A percentile compares a stretch with the other conserved stretches of the same genome.
phyloP scores from a whole-genome alignment of 2,113 vertebrate species.

The Alosa alosa region DNA sequence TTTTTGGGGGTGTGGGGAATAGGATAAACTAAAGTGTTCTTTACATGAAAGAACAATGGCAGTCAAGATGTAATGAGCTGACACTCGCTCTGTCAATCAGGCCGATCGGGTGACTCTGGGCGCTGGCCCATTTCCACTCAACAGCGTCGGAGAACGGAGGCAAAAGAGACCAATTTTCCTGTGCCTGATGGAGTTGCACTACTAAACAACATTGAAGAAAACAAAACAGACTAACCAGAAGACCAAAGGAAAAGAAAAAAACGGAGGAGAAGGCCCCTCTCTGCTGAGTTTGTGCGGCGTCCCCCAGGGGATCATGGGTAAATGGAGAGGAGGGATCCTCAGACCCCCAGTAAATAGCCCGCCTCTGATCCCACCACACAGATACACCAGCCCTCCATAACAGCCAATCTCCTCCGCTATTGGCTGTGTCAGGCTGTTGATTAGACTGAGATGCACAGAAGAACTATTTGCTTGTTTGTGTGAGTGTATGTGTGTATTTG shows the following conservation, averaged over 20 bases:
- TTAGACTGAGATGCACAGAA: slow-evolving; percentile 52
- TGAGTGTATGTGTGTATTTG: neutral
- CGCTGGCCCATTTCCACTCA: neutral
- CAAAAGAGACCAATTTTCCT: slow-evolving; percentile 48
- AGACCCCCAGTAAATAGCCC: slow-evolving; percentile 52
- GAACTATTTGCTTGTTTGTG: slow-evolving; percentile 44
- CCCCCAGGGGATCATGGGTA: slow-evolving; percentile 56
- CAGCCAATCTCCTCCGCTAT: slow-evolving; percentile 62
- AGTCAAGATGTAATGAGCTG: neutral
- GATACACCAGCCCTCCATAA: slow-evolving; percentile 42
- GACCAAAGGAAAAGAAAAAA: neutral
- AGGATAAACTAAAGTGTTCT: no score
- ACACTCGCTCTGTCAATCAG: neutral
- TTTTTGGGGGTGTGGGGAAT: no score
- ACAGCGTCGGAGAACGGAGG: neutral
- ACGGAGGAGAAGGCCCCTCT: neutral
- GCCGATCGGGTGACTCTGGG: neutral
- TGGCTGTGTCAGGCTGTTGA: slow-evolving; percentile 58
- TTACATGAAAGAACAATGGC: neutral
- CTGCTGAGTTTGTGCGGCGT: slow-evolving; percentile 38
- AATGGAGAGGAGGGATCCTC: slow-evolving; percentile 55
- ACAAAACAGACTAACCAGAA: slow-evolving; percentile 31
- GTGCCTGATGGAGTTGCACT: slow-evolving; percentile 25
- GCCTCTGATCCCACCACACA: slow-evolving; percentile 23
- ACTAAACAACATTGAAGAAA: slow-evolving; percentile 41